A percentile compares a stretch with the other conserved stretches of the same genome.
phyloP scores from a whole-genome alignment of 2,113 vertebrate species.

The Sceloporus tristichus region DNA sequence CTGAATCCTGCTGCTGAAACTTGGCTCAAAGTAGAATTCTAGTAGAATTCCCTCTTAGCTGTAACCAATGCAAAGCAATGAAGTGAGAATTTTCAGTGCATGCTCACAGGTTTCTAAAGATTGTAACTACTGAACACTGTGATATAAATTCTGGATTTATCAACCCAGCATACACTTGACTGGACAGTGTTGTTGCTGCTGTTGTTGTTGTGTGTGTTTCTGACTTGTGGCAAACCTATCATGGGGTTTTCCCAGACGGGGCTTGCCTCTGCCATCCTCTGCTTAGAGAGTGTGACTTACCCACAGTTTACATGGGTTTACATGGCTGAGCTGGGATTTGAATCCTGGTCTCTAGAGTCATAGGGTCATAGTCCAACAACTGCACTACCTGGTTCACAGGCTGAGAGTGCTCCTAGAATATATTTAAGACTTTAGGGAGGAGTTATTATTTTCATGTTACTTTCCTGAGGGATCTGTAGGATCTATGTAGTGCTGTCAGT shows the following conservation, averaged over 20 bases:
- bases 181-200: neutral
- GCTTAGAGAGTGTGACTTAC: too few species aligned
- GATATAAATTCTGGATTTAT: neutral
- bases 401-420: neutral
- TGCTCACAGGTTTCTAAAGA: neutral
- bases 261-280: too few species aligned
- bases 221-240: too few species aligned
- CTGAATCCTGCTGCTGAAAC: neutral
- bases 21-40: neutral
- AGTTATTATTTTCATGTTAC: neutral
- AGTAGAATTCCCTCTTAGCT: neutral
- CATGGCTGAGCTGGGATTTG: too few species aligned
- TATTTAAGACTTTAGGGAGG: neutral
- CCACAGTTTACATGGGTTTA: too few species aligned
- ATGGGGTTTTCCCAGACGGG: too few species aligned
- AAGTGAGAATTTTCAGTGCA: neutral
- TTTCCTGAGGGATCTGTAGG: neutral
- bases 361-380: too few species aligned
- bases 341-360: too few species aligned
- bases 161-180: neutral
- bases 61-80: neutral
- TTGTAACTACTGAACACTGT: neutral
- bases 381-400: too few species aligned
- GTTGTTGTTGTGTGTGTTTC: too few species aligned
- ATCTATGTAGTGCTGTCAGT: too few species aligned